Base-by-base conservation (phyloP, 1,140 invertebrate genomes). In the Pseudomyrmex sp. region DNA sequence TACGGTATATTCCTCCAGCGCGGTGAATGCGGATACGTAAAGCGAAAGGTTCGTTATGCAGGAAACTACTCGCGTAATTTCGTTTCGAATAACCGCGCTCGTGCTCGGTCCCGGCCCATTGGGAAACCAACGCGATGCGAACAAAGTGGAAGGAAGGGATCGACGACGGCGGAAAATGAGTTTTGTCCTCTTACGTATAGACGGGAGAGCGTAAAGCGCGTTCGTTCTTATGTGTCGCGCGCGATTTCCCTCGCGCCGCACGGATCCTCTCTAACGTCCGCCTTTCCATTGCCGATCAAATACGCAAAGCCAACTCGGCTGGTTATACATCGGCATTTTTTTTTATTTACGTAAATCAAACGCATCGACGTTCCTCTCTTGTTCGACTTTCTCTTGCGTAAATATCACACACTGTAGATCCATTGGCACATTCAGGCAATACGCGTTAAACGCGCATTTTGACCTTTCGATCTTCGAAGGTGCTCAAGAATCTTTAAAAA, bases 261-360 rank as follows among this genome's bases (percentile, higher is more conserved):
- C 20, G 44, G 20, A 46, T 56, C 62, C 48, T 69, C 15, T 75
- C 5, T 74, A 62, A 44, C 61, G 46, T 58, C 54, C 62, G 66
- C 56, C 44, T 80, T 80, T 72, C 76, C 54, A 80, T 72, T 66
- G 20, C 18, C 63, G 66, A 35, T 70, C 66, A 72, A 80, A 72
- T 50, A 80, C 18, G 54, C 35, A 0, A 35, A 70, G 54, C 54
- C 13, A 70, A 58, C 35, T 26, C 66, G 76, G 44, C 52, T 59
- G 66, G 66, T 80, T 80, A 80, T 23, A 80, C 76, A 80, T 80
- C n/a, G 54, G 54, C 44, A 59, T 72, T 35, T 13, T 10, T 18
- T 72, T 80, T 79, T 77, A 83, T 83, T 83, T 83, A 66, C 72
- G 54, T 50, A 83, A 83, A 83, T 83, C 62, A 83, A 83, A 59